Base-by-base conservation (phyloP, 2,888 invertebrate species). In the Sinhomidia bicolor region DNA sequence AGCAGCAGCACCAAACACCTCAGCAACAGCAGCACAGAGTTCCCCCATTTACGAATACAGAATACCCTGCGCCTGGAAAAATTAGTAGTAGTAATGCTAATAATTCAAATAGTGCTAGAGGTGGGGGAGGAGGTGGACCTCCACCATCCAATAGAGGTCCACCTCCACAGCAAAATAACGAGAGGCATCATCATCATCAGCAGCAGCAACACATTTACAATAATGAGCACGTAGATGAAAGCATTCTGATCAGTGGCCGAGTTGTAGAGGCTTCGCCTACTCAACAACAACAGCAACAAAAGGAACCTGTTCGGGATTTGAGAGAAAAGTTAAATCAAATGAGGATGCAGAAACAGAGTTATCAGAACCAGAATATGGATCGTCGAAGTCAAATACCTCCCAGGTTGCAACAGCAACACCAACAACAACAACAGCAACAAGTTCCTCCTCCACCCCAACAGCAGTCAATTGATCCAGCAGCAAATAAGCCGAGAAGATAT, bases 401-500 rank as follows among this genome's bases (percentile, higher is more conserved):
- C 9, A 85, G 91, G 74, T 62, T 90, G 29, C 90, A 90, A 83
- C 89, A 88, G 51, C 74, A 81, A 47, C 17, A 93, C 88, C 93
- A 94, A 85, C 93, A 94, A 89, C 94, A 94, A 92, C 93, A 93
- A 65, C 86, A 85, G 80, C 65, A 80, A 29, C 83, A 83, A 32
- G n/a, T n/a, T n/a, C 84, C 44, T 23, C 71, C 76, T 65, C 79
- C 89, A 23, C 90, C 36, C 7, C 85, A 60, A 74, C 85, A 90
- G 17, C 90, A 89, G 54, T 92, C 90, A 78, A 80, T 88, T 17
- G 92, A 88, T 36, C 89, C 90, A 89, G 93, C 93, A 51, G 93
- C 94, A 83, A 2, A 51, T 93, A 94, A 93, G 90, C 95, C 96
- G 9, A 96, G 96, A 92, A 94, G 96, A 29, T 96, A 96, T 93